Conservation (phyloP, 2,113 vertebrate genomes). For the Campylorhamphus procurvoides region DNA sequence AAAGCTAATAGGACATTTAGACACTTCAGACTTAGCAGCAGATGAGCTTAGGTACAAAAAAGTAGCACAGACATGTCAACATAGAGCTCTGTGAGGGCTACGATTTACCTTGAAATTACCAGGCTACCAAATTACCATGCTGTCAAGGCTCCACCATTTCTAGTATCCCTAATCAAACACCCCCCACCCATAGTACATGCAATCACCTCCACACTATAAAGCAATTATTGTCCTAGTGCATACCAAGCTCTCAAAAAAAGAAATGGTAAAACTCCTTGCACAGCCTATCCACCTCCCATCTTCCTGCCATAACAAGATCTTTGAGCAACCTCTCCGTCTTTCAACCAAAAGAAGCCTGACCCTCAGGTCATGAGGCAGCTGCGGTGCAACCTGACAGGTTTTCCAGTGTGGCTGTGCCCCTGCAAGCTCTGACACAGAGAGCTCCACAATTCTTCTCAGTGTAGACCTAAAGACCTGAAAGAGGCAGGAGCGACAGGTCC, state of each 20-base stretch:
- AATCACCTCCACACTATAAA: neutral
- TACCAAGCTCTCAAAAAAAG: neutral
- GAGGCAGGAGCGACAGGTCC: neutral
- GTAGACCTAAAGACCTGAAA: neutral
- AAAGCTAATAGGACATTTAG: neutral
- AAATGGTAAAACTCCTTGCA: neutral
- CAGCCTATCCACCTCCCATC: neutral
- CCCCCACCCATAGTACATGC: fast-evolving
- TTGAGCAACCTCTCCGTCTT: neutral
- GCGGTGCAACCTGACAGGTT: neutral
- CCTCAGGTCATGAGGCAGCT: neutral
- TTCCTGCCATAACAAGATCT: neutral
- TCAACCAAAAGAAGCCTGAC: neutral
- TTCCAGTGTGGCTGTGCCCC: neutral
- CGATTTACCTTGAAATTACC: neutral
- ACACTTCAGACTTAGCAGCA: neutral
- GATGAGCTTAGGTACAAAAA: neutral
- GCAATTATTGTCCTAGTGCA: neutral
- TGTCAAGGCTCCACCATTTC: neutral
- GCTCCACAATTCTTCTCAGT: neutral
- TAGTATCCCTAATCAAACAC: neutral
- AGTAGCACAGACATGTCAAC: neutral
- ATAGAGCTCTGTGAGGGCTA: neutral
- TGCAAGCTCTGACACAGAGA: neutral
- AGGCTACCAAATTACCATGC: neutral